A percentile compares a stretch with the other conserved stretches of the same genome.
phyloP scores from a whole-genome alignment of 2,888 invertebrate genomes.

The Parochlus steinenii region DNA sequence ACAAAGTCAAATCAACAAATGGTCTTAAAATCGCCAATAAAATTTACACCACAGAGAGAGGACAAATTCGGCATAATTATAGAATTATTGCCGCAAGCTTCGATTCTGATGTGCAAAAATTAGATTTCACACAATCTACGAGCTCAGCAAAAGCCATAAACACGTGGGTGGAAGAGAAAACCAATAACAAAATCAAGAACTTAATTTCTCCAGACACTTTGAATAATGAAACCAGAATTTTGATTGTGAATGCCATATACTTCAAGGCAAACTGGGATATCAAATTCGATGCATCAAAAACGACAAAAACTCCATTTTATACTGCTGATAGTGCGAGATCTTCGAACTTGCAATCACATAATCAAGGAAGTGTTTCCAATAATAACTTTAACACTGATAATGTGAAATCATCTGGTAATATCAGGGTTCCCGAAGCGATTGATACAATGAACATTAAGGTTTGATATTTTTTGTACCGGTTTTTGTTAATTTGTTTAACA shows the following conservation, averaged over 20 bases:
- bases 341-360: too few species aligned
- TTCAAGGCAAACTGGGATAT: conserved; percentile 66
- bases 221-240: conserved; percentile 38
- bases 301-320: conserved; percentile 47
- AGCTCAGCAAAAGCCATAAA: conserved; percentile 48
- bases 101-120: conserved; percentile 39
- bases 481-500: too few species aligned
- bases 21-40: conserved; percentile 40
- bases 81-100: conserved; percentile 42
- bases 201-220: conserved; percentile 45
- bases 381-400: too few species aligned
- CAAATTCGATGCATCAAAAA: conserved; percentile 42
- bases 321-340: too few species aligned
- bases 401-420: too few species aligned
- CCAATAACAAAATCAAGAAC: conserved; percentile 64
- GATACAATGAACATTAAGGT: too few species aligned
- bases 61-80: conserved; percentile 36
- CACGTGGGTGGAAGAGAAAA: conserved; percentile 60
- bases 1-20: conserved; percentile 16
- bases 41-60: conserved; percentile 42
- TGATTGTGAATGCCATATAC: conserved; percentile 73
- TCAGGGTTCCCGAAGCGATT: too few species aligned
- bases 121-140: conserved; percentile 40
- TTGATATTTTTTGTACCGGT: too few species aligned
- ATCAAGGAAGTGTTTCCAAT: too few species aligned